Evolutionary conservation across 2,797 vertebrate genomes (phyloP).

Genomic region (Phylloscopus collybita): DNA sequence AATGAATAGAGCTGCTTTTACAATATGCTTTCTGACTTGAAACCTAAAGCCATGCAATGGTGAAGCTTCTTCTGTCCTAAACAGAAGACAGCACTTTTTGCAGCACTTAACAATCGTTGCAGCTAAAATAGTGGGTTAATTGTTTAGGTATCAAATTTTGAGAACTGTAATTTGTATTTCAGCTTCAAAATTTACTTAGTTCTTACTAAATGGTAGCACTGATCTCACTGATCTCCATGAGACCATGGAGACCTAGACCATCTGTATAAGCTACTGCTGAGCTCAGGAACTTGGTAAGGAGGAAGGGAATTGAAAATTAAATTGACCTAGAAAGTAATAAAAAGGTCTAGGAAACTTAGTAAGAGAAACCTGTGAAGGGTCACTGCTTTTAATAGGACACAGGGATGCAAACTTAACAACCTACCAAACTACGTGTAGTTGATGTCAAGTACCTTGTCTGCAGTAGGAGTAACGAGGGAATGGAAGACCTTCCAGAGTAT

Average conservation of each 20-base stretch:
- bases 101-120: not conserved
- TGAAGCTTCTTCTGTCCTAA: not conserved
- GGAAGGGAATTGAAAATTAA: not conserved
- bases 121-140: not conserved
- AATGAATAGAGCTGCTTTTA: not conserved
- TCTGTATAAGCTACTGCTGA: not conserved
- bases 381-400: not conserved
- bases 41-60: not conserved
- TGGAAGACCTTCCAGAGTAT: not conserved
- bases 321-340: not conserved
- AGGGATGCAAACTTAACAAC: not conserved
- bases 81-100: not conserved
- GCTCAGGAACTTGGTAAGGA: not conserved
- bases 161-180: not conserved
- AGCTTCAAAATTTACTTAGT: not conserved
- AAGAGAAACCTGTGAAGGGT: not conserved
- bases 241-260: not conserved
- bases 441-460: not conserved
- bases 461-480: not conserved
- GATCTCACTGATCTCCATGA: not conserved
- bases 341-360: not conserved
- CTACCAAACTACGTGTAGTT: not conserved
- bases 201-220: not conserved
- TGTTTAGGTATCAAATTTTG: not conserved
- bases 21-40: not conserved